These are phyloP conservation scores for Tachystola acroxantha DNA, from an alignment of 2,888 invertebrate genomes.

Conservation along the genomic window DNA sequence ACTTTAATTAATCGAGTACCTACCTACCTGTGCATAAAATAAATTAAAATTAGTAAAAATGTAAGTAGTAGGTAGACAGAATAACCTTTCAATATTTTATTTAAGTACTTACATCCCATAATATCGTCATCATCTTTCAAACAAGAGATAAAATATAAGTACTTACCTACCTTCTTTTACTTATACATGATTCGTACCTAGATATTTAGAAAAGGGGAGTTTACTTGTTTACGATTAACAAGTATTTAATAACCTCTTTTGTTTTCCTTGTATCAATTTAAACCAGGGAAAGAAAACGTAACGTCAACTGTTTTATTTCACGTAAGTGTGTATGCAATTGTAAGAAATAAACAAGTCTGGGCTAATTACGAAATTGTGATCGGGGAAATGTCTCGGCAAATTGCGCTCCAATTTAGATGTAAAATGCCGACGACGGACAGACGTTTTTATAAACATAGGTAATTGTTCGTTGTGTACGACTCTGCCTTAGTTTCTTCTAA, in stretches of 20 bases:
- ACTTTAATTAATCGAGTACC: not conserved
- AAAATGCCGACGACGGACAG: slow-evolving; percentile 38
- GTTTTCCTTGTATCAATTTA: not conserved
- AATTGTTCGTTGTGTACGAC: slow-evolving; percentile 40
- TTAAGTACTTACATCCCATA: no score
- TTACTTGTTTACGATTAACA: no score
- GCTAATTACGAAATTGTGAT: slow-evolving; percentile 59
- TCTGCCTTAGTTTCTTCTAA: slow-evolving; percentile 28
- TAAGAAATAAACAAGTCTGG: slow-evolving; percentile 40
- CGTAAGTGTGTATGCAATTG: slow-evolving; percentile 9
- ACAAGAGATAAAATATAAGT: no score
- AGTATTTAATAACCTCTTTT: no score
- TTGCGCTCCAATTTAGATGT: slow-evolving; percentile 59
- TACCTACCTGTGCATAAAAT: not conserved
- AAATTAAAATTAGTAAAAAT: no score
- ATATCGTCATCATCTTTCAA: no score
- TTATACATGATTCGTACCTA: no score
- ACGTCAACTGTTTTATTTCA: slow-evolving; percentile 4
- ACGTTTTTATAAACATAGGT: slow-evolving; percentile 45
- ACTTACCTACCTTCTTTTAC: no score
- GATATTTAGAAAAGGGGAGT: no score
- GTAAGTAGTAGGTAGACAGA: no score
- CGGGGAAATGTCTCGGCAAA: slow-evolving; percentile 43
- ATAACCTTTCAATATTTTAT: no score
- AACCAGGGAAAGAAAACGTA: not conserved